phyloP scores from a whole-genome alignment of 1,140 invertebrate genomes.

The Portunus trituberculatus region DNA sequence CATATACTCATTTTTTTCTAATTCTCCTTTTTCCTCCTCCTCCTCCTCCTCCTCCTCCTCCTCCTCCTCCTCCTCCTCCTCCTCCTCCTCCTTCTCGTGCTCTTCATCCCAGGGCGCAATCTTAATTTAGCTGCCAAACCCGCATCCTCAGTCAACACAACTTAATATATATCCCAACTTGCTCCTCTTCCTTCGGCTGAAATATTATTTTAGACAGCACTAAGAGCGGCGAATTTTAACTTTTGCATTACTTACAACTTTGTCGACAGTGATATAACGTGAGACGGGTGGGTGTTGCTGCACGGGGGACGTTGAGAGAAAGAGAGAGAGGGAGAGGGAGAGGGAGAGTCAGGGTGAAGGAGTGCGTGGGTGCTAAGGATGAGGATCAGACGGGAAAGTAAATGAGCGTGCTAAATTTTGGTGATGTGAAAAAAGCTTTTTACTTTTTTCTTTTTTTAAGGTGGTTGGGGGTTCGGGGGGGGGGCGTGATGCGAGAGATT shows the following conservation, averaged over 20 bases:
- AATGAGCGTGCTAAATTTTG: background rate
- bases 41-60: background rate
- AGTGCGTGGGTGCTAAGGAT: background rate
- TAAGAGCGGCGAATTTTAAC: background rate
- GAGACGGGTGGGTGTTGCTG: background rate
- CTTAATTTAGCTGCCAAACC: background rate
- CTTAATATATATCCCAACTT: background rate
- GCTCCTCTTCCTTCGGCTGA: background rate
- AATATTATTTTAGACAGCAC: background rate
- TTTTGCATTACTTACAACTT: constrained; percentile 12
- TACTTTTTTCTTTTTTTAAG: background rate
- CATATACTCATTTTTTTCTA: background rate
- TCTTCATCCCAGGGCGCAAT: background rate
- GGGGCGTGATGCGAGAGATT: too few relatives aligned
- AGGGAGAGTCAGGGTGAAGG: background rate
- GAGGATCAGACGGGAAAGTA: background rate
- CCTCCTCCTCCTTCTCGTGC: too few relatives aligned
- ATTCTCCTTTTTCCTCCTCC: background rate
- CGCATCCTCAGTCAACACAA: background rate
- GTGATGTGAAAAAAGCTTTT: background rate
- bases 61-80: background rate
- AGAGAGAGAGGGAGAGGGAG: background rate
- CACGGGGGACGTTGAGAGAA: background rate
- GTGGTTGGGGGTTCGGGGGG: too few relatives aligned
- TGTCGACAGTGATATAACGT: background rate